A percentile compares a stretch with the other conserved stretches of the same genome.
These are phyloP conservation scores for Pocillopora damicornis DNA, from an alignment of 64 coral and sea anemone species.

Conservation along the genomic window DNA sequence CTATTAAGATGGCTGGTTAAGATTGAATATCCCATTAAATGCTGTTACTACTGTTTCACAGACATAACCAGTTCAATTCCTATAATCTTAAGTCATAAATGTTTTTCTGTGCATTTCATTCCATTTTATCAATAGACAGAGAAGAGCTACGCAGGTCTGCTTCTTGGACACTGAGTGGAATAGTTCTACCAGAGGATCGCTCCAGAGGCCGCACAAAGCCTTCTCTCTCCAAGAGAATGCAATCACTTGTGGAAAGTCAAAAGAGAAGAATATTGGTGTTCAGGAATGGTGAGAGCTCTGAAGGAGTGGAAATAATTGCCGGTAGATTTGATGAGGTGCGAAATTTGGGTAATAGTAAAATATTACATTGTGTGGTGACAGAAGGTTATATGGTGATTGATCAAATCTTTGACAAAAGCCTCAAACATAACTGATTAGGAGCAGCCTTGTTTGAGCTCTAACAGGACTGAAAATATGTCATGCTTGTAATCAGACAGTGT, in stretches of 20 bases:
- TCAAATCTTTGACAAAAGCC: background rate
- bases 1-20: too few species aligned
- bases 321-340: slow-evolving; percentile 95
- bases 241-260: slow-evolving; percentile 84
- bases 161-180: slow-evolving; percentile 80
- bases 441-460: too few species aligned
- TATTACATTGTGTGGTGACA: background rate
- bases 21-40: too few species aligned
- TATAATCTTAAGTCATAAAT: background rate
- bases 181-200: slow-evolving; percentile 85
- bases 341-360: background rate
- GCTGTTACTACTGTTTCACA: too few species aligned
- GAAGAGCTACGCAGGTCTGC: slow-evolving; percentile 85
- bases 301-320: slow-evolving; percentile 91
- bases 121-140: slow-evolving; percentile 46
- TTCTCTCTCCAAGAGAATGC: slow-evolving; percentile 83
- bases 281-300: slow-evolving; percentile 83
- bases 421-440: too few species aligned
- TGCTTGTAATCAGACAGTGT: too few species aligned
- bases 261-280: slow-evolving; percentile 93
- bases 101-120: background rate
- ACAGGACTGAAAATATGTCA: too few species aligned
- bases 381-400: too few species aligned
- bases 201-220: slow-evolving; percentile 82
- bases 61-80: too few species aligned